Percentiles rank a stretch among this genome's conserved stretches.
These are phyloP conservation scores for Motacilla alba DNA, from an alignment of 2,113 vertebrate genomes.

Conservation along the genomic window DNA sequence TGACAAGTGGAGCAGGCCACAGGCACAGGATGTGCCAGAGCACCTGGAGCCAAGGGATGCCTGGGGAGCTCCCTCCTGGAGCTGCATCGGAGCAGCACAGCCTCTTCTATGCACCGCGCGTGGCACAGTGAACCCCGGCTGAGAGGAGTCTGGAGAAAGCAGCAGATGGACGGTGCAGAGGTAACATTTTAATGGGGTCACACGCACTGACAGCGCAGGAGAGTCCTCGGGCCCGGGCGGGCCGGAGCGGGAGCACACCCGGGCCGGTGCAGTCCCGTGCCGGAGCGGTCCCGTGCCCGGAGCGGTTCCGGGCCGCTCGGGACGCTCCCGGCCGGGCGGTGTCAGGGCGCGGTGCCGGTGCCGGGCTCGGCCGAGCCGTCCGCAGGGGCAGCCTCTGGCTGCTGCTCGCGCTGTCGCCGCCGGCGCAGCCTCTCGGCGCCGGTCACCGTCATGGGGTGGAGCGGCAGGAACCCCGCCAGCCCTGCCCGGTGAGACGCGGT, in stretches of 20 bases:
- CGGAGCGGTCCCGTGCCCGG: too few relatives aligned
- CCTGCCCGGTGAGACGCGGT: neutral
- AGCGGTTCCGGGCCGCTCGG: neutral
- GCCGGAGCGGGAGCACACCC: neutral
- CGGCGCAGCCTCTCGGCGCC: constrained; percentile 29
- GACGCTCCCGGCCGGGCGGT: rapidly evolving
- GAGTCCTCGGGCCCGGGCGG: rapidly evolving
- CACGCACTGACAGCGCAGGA: rapidly evolving
- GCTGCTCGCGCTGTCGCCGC: neutral
- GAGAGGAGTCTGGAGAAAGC: neutral
- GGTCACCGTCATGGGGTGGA: constrained; percentile 56
- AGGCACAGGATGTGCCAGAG: rapidly evolving
- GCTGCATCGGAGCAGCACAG: rapidly evolving
- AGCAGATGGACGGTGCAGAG: neutral
- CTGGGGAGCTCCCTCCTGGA: neutral
- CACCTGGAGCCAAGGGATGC: rapidly evolving
- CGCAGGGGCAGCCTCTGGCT: rapidly evolving
- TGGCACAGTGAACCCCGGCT: rapidly evolving
- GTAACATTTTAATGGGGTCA: neutral
- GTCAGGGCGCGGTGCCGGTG: neutral
- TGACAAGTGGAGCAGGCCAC: rapidly evolving
- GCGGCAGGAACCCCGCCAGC: constrained; percentile 37
- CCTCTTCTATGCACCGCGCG: rapidly evolving
- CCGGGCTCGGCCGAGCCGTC: neutral
- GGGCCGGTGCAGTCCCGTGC: too few relatives aligned